Evolutionary conservation across 2,113 vertebrate species (phyloP).

Genomic region (Steatornis caripensis): DNA sequence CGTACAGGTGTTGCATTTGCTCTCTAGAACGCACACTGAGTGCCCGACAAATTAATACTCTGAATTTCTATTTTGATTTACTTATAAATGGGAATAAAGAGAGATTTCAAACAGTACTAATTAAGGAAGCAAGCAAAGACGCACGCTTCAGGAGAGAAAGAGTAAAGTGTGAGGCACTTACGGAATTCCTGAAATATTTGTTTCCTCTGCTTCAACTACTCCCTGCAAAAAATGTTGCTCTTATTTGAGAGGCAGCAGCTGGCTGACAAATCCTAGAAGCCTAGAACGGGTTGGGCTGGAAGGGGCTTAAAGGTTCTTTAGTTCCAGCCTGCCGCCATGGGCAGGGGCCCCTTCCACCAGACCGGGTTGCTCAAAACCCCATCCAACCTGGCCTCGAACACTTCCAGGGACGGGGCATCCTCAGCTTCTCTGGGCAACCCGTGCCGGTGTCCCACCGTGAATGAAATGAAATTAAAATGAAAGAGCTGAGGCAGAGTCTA

Average conservation of each 20-base stretch:
- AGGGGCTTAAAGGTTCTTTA: no score
- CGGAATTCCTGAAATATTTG: slow-evolving; percentile 21
- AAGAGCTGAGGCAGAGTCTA: background rate
- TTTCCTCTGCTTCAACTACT: background rate
- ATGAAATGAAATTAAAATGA: no score
- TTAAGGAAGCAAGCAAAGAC: slow-evolving; percentile 50
- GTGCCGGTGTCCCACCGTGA: no score
- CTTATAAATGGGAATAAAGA: slow-evolving; percentile 15
- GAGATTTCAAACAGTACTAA: slow-evolving; percentile 18
- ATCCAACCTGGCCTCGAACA: no score
- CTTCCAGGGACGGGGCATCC: no score
- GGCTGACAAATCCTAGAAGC: background rate
- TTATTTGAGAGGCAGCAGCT: background rate
- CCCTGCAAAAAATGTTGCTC: background rate
- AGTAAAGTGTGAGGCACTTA: background rate
- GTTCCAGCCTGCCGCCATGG: no score
- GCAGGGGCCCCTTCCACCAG: no score
- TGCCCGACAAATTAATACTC: slow-evolving; percentile 4
- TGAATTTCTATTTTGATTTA: slow-evolving; percentile 25
- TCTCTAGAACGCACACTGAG: background rate
- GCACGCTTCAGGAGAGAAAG: slow-evolving; percentile 10
- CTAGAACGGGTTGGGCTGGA: no score
- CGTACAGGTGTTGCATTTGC: background rate
- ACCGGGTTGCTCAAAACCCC: no score
- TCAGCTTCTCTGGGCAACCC: no score